These are phyloP conservation scores for Cryptotis parvus DNA, from an alignment of 2,113 vertebrate genomes.

Conservation along the genomic window DNA sequence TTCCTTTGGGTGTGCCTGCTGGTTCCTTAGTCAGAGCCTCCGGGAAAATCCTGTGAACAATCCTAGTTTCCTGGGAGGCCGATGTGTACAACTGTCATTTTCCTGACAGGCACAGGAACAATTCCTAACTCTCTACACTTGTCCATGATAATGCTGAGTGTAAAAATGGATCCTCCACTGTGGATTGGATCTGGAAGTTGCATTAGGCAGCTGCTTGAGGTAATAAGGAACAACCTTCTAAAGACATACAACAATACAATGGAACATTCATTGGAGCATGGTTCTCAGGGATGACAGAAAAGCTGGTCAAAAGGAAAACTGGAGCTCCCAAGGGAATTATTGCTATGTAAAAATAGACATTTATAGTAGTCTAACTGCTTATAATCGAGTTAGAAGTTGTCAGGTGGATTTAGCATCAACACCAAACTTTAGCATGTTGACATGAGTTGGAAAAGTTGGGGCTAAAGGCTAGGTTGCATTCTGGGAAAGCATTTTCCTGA, in stretches of 20 bases:
- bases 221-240: constrained; percentile 68
- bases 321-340: constrained; percentile 61
- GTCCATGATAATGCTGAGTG: constrained; percentile 57
- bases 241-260: constrained; percentile 56
- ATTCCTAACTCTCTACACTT: constrained; percentile 33
- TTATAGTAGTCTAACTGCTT: constrained; percentile 58
- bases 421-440: constrained; percentile 52
- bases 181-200: constrained; percentile 59
- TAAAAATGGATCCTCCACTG: constrained; percentile 54
- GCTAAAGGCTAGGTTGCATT: constrained; percentile 65
- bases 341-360: constrained; percentile 80
- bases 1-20: constrained; percentile 64
- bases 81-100: constrained; percentile 51
- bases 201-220: constrained; percentile 69
- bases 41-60: constrained; percentile 66
- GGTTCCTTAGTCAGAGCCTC: constrained; percentile 46
- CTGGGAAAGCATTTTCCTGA: constrained; percentile 55
- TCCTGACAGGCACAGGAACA: constrained; percentile 36
- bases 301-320: constrained; percentile 61
- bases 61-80: constrained; percentile 69
- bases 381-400: constrained; percentile 60
- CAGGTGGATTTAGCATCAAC: constrained; percentile 62
- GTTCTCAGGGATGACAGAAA: constrained; percentile 48
- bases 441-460: constrained; percentile 56
- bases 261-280: constrained; percentile 48